phyloP scores from a whole-genome alignment of 2,888 invertebrate species.

The Horisme vitalbata region DNA sequence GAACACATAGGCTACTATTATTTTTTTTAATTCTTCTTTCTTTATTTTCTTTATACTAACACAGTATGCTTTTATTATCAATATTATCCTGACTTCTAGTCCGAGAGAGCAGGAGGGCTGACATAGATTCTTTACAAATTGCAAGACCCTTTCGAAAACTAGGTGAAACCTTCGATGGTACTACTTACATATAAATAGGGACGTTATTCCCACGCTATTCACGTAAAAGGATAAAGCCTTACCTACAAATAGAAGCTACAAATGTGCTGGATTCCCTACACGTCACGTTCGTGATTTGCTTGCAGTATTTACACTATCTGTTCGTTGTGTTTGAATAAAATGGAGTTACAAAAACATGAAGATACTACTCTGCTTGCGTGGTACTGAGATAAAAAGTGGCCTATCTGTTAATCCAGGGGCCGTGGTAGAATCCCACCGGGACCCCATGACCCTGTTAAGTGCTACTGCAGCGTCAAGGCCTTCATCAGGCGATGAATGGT shows the following conservation, averaged over 20 bases:
- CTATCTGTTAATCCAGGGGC: too few relatives aligned
- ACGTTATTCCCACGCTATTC: constrained; percentile 28
- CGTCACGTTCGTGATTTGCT: constrained; percentile 24
- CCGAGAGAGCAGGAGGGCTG: constrained; percentile 7
- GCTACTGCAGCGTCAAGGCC: too few relatives aligned
- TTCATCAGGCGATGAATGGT: too few relatives aligned
- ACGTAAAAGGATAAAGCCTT: constrained; percentile 30
- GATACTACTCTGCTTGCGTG: too few relatives aligned
- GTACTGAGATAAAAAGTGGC: too few relatives aligned
- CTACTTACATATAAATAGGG: constrained; percentile 19
- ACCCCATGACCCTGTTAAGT: too few relatives aligned
- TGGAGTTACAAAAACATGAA: constrained; percentile 5
- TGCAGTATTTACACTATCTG: constrained; percentile 19
- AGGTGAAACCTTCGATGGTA: constrained; percentile 12
- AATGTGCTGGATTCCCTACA: constrained; percentile 36
- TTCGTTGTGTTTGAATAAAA: constrained; percentile 8
- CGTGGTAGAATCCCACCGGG: too few relatives aligned
- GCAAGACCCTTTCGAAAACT: constrained; percentile 15
- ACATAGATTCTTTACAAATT: constrained; percentile 17
- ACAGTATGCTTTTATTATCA: background rate
- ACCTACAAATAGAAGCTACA: constrained; percentile 16
- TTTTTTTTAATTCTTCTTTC: too few relatives aligned
- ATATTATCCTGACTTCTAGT: background rate
- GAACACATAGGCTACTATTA: too few relatives aligned
- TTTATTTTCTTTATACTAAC: too few relatives aligned